A percentile compares a stretch with the other conserved stretches of the same genome.
These are phyloP conservation scores for Ophion slaviceki DNA, from an alignment of 2,888 invertebrate genomes.

Conservation along the genomic window DNA sequence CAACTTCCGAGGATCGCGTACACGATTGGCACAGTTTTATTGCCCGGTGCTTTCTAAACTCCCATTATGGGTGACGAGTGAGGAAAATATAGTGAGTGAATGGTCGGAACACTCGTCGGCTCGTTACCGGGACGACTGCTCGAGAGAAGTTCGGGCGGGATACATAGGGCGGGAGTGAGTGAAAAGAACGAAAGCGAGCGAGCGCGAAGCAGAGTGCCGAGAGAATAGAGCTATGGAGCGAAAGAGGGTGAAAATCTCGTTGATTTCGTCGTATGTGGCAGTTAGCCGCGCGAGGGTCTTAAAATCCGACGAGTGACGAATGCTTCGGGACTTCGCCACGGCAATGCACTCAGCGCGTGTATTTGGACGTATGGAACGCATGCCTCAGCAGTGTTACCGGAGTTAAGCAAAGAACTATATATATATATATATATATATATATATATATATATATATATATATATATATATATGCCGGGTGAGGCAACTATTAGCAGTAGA, in stretches of 20 bases:
- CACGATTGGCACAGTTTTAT: conserved; percentile 39
- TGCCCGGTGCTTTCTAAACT: conserved; percentile 32
- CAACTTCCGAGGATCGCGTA: conserved; percentile 25
- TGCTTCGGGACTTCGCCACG: conserved; percentile 75
- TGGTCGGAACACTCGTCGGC: conserved; percentile 48
- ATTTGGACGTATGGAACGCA: conserved; percentile 71
- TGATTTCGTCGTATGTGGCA: conserved; percentile 59
- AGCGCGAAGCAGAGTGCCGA: conserved; percentile 17
- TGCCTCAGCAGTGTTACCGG: conserved; percentile 32
- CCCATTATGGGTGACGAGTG: conserved; percentile 43
- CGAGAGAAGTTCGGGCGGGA: conserved; percentile 13
- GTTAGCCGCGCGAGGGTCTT: conserved; percentile 61
- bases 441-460: background rate
- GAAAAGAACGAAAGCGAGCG: conserved; percentile 2
- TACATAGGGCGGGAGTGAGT: conserved; percentile 30
- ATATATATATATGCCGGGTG: background rate
- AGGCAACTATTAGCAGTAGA: no score
- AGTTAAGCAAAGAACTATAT: conserved; percentile 5
- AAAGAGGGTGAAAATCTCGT: conserved; percentile 48
- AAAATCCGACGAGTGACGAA: conserved; percentile 77
- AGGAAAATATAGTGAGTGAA: conserved; percentile 34
- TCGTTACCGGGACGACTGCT: conserved; percentile 33
- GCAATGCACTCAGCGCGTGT: conserved; percentile 79
- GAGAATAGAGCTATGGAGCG: conserved; percentile 27
- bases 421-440: conserved; percentile 2